Evolutionary conservation across 2,113 vertebrate genomes (phyloP), one percentile per base, ranked within the genome.

Genomic region (Pleuronectes platessa): DNA sequence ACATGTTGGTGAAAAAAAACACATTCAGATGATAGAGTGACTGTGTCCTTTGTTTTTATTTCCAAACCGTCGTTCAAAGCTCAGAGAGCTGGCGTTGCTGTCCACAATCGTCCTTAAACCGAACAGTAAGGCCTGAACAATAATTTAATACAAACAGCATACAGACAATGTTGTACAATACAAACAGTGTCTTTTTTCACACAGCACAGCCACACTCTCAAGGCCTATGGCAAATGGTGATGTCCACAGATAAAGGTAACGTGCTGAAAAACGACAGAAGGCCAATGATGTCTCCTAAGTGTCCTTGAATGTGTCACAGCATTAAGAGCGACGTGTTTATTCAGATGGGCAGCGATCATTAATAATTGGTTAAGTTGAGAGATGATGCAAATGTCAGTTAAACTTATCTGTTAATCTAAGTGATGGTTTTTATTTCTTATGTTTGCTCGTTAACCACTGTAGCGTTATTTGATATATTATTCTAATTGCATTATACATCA

Each of bases 91-190:
- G 63, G 6, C 49, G 47, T 70, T n/a, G 62, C 35, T 51, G 21
- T 74, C 47, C 58, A 77, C 64, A 72, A 23, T 45, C 69, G 45
- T 61, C 51, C 45, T 65, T 71, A n/a, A 49, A 64, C 23, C 55
- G 7, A 83, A 66, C 63, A 78, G 59, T 88, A 88, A 87, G 88
- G 83, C 83, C 77, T 59, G 37, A 72, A 68, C 74, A 73, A 51
- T 51, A 51, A 51, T 17, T 74, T 1, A 66, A 76, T 61, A 74
- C 35, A 71, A 63, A 82, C 20, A 69, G 61, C 58, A 23, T 13
- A 35, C 10, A 68, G 37, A 72, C 23, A 62, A 54, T 21, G 4
- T 81, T 64, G 21, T 63, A 66, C 47, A 70, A 42, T 54, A 56
- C 76, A 82, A 8, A 6, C 6, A 8, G 24, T 37, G n/a, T 47